Conservation (phyloP, 1,140 invertebrate genomes). For the Pissodes strobi region DNA sequence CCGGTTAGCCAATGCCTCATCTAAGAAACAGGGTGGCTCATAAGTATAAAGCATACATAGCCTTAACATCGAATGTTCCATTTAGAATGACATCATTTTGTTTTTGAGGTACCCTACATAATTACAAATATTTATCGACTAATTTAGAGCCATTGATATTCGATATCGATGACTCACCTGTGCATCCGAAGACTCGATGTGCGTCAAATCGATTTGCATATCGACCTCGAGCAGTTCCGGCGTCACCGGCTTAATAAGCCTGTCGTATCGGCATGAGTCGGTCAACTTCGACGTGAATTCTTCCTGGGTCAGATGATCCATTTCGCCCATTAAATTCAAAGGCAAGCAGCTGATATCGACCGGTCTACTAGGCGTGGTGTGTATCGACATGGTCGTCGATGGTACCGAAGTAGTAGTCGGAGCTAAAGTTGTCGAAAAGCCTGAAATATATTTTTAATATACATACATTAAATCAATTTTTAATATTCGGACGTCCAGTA, state of each 20-base stretch:
- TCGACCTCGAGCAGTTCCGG: constrained; percentile 41
- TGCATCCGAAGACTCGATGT: constrained; percentile 54
- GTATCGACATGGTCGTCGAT: background rate
- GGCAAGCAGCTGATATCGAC: constrained; percentile 31
- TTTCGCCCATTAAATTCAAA: constrained; percentile 27
- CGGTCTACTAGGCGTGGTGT: constrained; percentile 14
- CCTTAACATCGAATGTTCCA: no score
- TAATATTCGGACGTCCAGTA: no score
- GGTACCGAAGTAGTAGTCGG: background rate
- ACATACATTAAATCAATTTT: no score
- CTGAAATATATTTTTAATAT: no score
- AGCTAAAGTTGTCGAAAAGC: no score
- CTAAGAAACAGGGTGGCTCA: no score
- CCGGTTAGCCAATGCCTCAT: no score
- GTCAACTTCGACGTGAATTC: constrained; percentile 71
- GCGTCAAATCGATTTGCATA: constrained; percentile 50
- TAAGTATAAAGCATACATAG: no score
- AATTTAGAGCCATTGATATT: no score
- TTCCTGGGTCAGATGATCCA: constrained; percentile 64
- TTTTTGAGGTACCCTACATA: no score
- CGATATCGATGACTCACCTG: constrained; percentile 49
- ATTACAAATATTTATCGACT: background rate
- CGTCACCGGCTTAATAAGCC: constrained; percentile 65
- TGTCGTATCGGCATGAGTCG: constrained; percentile 75
- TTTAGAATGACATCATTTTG: no score